A percentile compares a stretch with the other conserved stretches of the same genome.
Conservation (phyloP, 2,113 vertebrate species). For the Sylvietta virens region DNA sequence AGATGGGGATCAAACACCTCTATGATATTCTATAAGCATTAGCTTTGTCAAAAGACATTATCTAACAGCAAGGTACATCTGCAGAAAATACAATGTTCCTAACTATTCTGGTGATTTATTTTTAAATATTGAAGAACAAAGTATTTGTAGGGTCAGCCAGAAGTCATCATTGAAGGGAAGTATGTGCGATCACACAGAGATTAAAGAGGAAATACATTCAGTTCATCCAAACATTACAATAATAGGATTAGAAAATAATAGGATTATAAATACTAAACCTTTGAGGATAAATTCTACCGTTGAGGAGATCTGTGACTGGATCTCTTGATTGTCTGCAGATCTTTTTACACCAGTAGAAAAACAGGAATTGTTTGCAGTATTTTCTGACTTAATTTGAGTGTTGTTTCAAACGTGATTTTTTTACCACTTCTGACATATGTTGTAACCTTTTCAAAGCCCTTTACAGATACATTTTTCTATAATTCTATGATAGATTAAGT, state of each 20-base stretch:
- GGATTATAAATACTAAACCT: conserved; percentile 71
- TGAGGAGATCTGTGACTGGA: conserved; percentile 17
- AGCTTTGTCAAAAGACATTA: conserved; percentile 4
- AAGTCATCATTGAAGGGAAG: conserved; percentile 77
- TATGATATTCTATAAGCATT: background rate
- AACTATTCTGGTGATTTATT: conserved; percentile 22
- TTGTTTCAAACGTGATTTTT: background rate
- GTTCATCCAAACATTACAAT: conserved; percentile 85
- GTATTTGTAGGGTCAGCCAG: conserved; percentile 82
- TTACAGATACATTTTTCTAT: background rate
- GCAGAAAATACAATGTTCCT: conserved; percentile 3
- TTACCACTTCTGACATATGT: background rate
- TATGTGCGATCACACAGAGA: conserved; percentile 74
- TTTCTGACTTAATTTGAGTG: background rate
- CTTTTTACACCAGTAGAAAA: background rate
- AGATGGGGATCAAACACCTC: background rate
- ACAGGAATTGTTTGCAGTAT: background rate
- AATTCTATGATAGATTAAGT: background rate
- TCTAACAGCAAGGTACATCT: background rate
- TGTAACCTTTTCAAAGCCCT: background rate
- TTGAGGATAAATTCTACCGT: conserved; percentile 52
- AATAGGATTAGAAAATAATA: conserved; percentile 89
- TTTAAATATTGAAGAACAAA: conserved; percentile 67
- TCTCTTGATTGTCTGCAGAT: conserved; percentile 27
- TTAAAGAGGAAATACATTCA: conserved; percentile 87